Evolutionary conservation across 2,113 vertebrate genomes (phyloP), one percentile per base, ranked within the genome.

Genomic region (Leucosticte australis): DNA sequence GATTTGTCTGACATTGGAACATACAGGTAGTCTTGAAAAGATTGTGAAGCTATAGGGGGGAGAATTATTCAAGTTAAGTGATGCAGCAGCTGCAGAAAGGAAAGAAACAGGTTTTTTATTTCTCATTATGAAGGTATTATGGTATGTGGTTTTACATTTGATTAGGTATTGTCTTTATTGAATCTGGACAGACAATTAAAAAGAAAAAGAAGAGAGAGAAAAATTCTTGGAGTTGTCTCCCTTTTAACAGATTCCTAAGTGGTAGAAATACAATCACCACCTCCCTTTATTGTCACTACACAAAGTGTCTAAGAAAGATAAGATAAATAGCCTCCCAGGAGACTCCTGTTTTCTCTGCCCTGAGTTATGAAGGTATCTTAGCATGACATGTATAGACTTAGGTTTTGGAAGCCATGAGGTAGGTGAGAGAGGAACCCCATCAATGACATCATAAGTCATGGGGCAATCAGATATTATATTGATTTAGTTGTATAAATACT

Each of bases 401-500:
- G 6, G 20, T 91, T 92, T 94, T 55, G 52, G 59, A 86, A 83
- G 30, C 64, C 60, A 14, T 33, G 18, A 35, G 42, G 49, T 62
- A 57, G 81, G 35, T 84, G 44, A 92, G 65, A 73, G 30, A 73
- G 75, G 13, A 85, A 26, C 19, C 15, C 27, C n/a, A 73, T 85
- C n/a, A 49, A 15, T 91, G 78, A 57, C 31, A 79, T 84, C n/a
- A 13, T 73, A 84, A 87, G 62, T 92, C 77, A 55, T 22, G n/a
- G 41, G 37, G 31, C 74, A 92, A 53, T 89, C 57, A 80, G 55
- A 69, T 82, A 71, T 47, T 77, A 15, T 69, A 85, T 85, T 65
- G 37, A 86, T 94, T 92, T 82, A 80, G 92, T 88, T 94, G 39
- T 63, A 39, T 82, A 73, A 89, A 91, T 87, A 57, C 15, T 95